Percentiles rank a stretch among this genome's conserved stretches.
Evolutionary conservation across 2,797 vertebrate genomes (phyloP).

Genomic region (Margarornis squamiger): DNA sequence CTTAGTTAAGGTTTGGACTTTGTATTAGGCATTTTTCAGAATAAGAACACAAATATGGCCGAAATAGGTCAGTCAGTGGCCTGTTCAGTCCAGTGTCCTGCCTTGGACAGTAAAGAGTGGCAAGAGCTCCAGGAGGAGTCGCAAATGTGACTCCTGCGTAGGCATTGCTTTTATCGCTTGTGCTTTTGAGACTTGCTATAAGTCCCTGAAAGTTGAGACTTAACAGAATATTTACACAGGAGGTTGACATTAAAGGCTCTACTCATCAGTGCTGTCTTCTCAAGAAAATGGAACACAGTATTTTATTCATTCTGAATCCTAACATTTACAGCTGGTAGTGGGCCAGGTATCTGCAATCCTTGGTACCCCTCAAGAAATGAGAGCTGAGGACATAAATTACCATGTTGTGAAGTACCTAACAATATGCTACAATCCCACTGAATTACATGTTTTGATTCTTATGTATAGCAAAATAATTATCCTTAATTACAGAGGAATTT

Average conservation of each 20-base stretch:
- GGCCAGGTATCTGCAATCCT: neutral
- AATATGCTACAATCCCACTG: neutral
- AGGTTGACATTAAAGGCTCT: neutral
- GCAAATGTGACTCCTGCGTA: neutral
- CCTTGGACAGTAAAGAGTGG: neutral
- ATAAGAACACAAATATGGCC: neutral
- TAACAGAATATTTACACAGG: neutral
- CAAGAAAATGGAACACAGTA: neutral
- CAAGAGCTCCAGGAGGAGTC: neutral
- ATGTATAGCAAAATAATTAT: neutral
- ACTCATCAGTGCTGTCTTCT: neutral
- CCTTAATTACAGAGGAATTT: neutral
- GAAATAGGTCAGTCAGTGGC: neutral
- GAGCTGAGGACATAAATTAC: neutral
- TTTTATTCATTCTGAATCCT: neutral
- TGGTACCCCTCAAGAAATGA: neutral
- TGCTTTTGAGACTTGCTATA: neutral
- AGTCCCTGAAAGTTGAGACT: neutral
- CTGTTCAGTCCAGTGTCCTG: neutral
- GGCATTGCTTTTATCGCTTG: neutral
- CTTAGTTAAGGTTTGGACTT: neutral
- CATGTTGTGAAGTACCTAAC: neutral
- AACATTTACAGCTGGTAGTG: neutral
- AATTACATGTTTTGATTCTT: neutral
- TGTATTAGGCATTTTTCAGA: neutral